Evolutionary conservation across 2,797 vertebrate genomes (phyloP), one percentile per base, ranked within the genome.

Genomic region (Kryptopterus vitreolus): DNA sequence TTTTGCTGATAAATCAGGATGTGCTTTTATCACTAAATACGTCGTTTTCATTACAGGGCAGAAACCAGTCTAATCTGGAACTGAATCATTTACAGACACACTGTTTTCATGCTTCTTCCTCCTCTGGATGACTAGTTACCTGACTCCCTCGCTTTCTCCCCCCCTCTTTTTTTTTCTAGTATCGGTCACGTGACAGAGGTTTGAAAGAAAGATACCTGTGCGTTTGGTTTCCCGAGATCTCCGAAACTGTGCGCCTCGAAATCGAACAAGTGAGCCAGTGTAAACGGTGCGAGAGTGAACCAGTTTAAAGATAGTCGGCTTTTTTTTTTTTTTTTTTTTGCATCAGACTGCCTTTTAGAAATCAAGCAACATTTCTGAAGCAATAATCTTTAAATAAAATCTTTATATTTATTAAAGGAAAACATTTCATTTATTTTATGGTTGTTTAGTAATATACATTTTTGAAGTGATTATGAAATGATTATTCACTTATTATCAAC

Each of bases 101-200:
- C 13, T 46, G 81, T 76, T 59, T 66, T 76, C 48, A 29, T 69
- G 65, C 82, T 72, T 69, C 6, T 3, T 50, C 11, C 43, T 35
- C 59, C 29, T 77, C 75, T 24, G 46, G 22, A 53, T 57, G 70
- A 71, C 68, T 88, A 88, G 88, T 83, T 88, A 87, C 90, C 85
- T 85, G 84, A 84, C 81, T 90, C 87, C 89, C 82, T 86, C 13
- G 78, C 72, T 82, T 85, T 82, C 89, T 87, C 88, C 90, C 87
- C 87, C 87, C 88, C 88, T 87, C n/a, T n/a, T n/a, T n/a, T n/a
- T n/a, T n/a, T 88, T 86, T 88, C 88, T 86, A 87, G 92, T 94
- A 87, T 94, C 91, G 89, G 91, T 92, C 92, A 93, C 66, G 88
- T 94, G 92, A 89, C 74, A 10, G 52, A 10, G 58, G 84, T 81